phyloP scores from a whole-genome alignment of 2,113 vertebrate genomes.

The Istiophorus platypterus region DNA sequence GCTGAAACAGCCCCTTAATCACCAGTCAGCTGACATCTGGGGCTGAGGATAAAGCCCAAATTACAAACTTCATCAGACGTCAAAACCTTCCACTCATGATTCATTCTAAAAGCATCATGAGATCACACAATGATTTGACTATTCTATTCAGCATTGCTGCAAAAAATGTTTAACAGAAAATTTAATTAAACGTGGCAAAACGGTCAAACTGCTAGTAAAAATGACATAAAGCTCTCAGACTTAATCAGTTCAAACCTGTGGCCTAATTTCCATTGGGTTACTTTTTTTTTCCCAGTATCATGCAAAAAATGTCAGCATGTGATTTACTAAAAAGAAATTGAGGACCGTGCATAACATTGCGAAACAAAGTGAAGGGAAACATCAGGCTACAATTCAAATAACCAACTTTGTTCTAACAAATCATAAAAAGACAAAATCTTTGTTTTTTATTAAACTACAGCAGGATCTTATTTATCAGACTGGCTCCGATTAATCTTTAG shows the following conservation, averaged over 20 bases:
- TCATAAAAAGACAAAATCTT: conserved; percentile 6
- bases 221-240: conserved; percentile 3
- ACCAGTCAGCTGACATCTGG: conserved; percentile 29
- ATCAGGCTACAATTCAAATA: neutral
- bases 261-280: conserved; percentile 33
- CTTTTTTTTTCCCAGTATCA: conserved; percentile 21
- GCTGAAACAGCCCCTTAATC: conserved; percentile 44
- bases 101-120: conserved; percentile 45
- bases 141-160: conserved; percentile 25
- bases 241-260: conserved; percentile 29
- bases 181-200: conserved; percentile 38
- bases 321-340: neutral
- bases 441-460: conserved; percentile 16
- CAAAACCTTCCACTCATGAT: conserved; percentile 52
- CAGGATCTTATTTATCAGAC: conserved; percentile 6
- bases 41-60: conserved; percentile 39
- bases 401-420: neutral
- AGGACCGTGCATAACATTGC: neutral
- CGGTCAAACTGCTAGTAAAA: conserved; percentile 22
- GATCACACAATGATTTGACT: conserved; percentile 35
- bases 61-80: conserved; percentile 47
- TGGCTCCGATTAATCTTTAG: neutral
- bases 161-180: conserved; percentile 10
- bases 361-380: conserved; percentile 16
- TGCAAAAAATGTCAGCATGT: conserved; percentile 21